A percentile compares a stretch with the other conserved stretches of the same genome.
phyloP scores from a whole-genome alignment of 37 sponge, comb jelly and placozoan species.

The Agelas oroides region DNA sequence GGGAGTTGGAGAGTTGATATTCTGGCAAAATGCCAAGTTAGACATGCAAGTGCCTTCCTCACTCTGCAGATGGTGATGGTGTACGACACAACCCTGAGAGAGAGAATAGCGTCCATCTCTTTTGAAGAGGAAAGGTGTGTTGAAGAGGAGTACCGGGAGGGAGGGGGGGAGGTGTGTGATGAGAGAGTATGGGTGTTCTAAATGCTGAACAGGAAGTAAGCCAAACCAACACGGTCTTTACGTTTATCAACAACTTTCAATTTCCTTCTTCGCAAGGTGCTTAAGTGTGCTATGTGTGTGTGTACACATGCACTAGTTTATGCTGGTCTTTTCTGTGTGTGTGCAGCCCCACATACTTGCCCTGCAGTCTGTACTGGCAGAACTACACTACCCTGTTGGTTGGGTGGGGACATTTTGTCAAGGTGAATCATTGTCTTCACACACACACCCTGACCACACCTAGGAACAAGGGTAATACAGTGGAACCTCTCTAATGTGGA shows the following conservation, averaged over 20 bases:
- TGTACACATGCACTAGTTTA: slow-evolving; percentile 18
- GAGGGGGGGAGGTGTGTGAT: neutral
- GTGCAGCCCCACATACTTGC: slow-evolving; percentile 9
- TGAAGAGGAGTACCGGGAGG: neutral
- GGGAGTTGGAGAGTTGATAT: too few relatives aligned
- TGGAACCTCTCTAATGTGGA: too few relatives aligned
- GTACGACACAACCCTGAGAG: slow-evolving; percentile 44
- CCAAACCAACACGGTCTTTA: too few relatives aligned
- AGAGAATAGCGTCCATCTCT: slow-evolving; percentile 41
- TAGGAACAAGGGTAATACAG: too few relatives aligned
- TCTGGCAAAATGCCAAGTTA: too few relatives aligned
- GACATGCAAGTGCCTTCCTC: too few relatives aligned
- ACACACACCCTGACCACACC: too few relatives aligned
- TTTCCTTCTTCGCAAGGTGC: too few relatives aligned
- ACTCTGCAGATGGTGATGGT: slow-evolving; percentile 46
- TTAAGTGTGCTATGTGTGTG: slow-evolving; percentile 22
- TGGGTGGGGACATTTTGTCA: slow-evolving; percentile 91
- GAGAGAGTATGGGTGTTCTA: neutral
- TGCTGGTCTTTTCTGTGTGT: neutral
- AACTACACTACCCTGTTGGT: slow-evolving; percentile 67
- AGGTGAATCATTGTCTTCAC: too few relatives aligned
- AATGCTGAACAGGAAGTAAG: too few relatives aligned
- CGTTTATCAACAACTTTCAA: too few relatives aligned
- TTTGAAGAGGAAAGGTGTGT: slow-evolving; percentile 71
- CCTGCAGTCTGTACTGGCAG: slow-evolving; percentile 89